phyloP scores from a whole-genome alignment of 2,888 invertebrate genomes.

The Magallana nippona region DNA sequence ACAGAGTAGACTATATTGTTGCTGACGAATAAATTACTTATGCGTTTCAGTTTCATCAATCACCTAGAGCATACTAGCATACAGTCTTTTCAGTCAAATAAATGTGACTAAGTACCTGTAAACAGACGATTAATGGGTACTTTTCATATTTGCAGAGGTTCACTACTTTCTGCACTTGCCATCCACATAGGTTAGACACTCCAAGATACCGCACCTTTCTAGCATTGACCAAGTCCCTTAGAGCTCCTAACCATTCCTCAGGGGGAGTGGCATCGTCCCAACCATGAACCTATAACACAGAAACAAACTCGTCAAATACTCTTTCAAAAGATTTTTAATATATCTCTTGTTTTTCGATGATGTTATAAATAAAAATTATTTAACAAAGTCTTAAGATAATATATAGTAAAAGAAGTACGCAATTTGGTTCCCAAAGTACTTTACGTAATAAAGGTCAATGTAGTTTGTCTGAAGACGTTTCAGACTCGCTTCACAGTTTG shows the following conservation, averaged over 20 bases:
- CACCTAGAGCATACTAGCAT: no score
- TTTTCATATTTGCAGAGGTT: conserved; percentile 61
- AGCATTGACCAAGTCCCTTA: conserved; percentile 72
- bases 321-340: no score
- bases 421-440: neutral
- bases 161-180: conserved; percentile 69
- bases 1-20: conserved; percentile 74
- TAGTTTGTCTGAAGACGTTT: conserved; percentile 48
- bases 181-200: conserved; percentile 64
- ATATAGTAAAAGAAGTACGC: no score
- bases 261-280: conserved; percentile 74
- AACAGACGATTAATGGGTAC: conserved; percentile 58
- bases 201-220: conserved; percentile 76
- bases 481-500: conserved; percentile 66
- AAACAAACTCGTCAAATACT: no score
- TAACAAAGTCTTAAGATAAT: no score
- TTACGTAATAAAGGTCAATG: conserved; percentile 53
- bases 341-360: no score
- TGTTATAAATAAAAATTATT: no score
- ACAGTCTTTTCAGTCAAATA: no score
- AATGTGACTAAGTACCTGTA: conserved; percentile 61
- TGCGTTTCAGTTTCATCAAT: no score
- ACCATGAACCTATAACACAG: conserved; percentile 64
- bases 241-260: conserved; percentile 73
- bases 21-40: conserved; percentile 55